A percentile compares a stretch with the other conserved stretches of the same genome.
Conservation (phyloP, 2,113 vertebrate species). For the Ophiodon elongatus region DNA sequence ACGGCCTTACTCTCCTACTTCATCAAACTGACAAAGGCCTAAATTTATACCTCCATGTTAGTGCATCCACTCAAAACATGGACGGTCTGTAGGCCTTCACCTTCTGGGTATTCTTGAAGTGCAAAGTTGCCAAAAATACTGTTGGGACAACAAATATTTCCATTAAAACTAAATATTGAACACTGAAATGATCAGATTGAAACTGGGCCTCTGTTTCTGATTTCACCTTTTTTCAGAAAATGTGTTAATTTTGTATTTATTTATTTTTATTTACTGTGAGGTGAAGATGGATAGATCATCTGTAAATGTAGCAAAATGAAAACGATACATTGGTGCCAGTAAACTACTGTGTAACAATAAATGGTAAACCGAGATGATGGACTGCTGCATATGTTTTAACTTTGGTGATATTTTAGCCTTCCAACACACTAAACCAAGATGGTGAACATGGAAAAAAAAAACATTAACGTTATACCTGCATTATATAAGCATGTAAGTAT, state of each 20-base stretch:
- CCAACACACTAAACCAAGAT: neutral
- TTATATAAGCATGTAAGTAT: neutral
- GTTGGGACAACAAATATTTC: constrained; percentile 21
- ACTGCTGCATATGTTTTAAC: constrained; percentile 7
- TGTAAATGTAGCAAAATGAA: constrained; percentile 85
- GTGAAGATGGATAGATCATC: constrained; percentile 75
- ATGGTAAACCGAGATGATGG: constrained; percentile 61
- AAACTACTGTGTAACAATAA: constrained; percentile 83
- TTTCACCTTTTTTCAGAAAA: constrained; percentile 54
- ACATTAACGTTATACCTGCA: neutral
- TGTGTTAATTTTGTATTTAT: constrained; percentile 79
- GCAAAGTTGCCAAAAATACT: constrained; percentile 81
- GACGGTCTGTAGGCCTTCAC: constrained; percentile 39
- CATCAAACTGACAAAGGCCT: constrained; percentile 36
- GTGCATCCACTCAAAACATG: constrained; percentile 32
- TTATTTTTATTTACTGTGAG: constrained; percentile 80
- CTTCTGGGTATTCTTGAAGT: constrained; percentile 74
- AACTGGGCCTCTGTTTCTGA: constrained; percentile 52
- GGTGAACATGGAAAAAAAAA: neutral
- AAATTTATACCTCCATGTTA: constrained; percentile 5
- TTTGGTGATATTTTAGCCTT: neutral
- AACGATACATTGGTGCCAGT: constrained; percentile 78
- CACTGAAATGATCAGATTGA: constrained; percentile 53
- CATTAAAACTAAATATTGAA: constrained; percentile 47
- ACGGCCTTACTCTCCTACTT: constrained; percentile 29